Evolutionary conservation across 2,888 invertebrate species (phyloP), one percentile per base, ranked within the genome.

Genomic region (Minunthozetes semirufus): DNA sequence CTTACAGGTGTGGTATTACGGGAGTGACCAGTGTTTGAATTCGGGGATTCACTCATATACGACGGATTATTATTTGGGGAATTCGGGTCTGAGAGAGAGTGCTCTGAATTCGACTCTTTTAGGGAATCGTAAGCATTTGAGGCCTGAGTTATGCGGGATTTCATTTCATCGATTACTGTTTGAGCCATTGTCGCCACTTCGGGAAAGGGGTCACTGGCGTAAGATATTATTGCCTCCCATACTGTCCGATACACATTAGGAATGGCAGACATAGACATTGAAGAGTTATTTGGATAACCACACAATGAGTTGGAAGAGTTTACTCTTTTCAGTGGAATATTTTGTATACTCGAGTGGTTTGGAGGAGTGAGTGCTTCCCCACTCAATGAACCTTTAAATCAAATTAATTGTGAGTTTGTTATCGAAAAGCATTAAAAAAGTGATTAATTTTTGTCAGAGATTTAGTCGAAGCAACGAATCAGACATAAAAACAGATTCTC

Each of bases 161-260:
- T 87, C 79, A 96, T 89, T 81, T 91, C 87, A 78, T 88, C 88
- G 48, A 93, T 90, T 75, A 96, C 87, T 80, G 88, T 88, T 78
- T 87, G 87, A 8, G 94, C 91, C 86, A 93, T 88, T 75, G 86
- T 84, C 0, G 91, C 87, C 4, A 97, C 92, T 74, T 89, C 88
- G 2, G 92, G 92, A 83, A 90, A 89, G 1, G 98, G 96, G 86
- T 99, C 98, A 77, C 87, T 86, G 76, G 92, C 88, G 80, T 96
- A 87, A 76, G 87, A 85, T 77, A 88, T 85, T 79, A 98, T 85
- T 25, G 90, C 89, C 79, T 88, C 87, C 96, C 96, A 98, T 75
- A 97, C 87, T 84, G 92, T 92, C 84, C 89, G 89, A 84, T 94
- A 94, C 75, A 95, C 80, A 73, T 76, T 78, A 19, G 75, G 76